phyloP scores from a whole-genome alignment of 1,140 invertebrate species.

The Calephelis virginiensis region DNA sequence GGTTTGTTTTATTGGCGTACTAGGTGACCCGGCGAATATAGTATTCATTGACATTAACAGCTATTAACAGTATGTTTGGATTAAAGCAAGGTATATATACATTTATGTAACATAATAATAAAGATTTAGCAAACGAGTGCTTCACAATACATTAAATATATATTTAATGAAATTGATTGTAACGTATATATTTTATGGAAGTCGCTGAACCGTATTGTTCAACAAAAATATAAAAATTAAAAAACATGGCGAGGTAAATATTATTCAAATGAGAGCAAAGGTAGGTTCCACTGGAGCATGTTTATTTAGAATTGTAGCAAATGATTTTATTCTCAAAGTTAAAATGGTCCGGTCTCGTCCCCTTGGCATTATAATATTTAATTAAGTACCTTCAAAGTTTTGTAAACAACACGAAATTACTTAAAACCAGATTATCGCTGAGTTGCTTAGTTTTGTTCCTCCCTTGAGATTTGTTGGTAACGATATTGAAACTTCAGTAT shows the following conservation, averaged over 20 bases:
- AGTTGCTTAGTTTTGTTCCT: conserved; percentile 13
- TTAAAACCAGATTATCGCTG: conserved; percentile 9
- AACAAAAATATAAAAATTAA: neutral
- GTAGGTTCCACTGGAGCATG: conserved; percentile 1
- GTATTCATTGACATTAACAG: neutral
- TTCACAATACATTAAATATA: too few relatives aligned
- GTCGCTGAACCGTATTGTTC: too few relatives aligned
- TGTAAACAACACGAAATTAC: conserved; percentile 16
- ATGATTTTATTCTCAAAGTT: conserved; percentile 6
- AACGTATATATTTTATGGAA: too few relatives aligned
- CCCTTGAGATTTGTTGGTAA: conserved; percentile 13
- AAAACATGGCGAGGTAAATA: neutral
- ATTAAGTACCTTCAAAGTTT: conserved; percentile 16
- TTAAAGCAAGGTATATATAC: too few relatives aligned
- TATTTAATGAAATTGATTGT: too few relatives aligned
- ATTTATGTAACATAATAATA: too few relatives aligned
- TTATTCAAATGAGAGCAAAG: neutral
- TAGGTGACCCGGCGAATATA: conserved; percentile 26
- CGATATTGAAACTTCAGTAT: conserved; percentile 12
- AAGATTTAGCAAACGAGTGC: too few relatives aligned
- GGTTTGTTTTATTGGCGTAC: neutral
- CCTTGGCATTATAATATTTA: conserved; percentile 17
- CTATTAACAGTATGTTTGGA: too few relatives aligned
- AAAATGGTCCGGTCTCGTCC: conserved; percentile 4
- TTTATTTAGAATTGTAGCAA: conserved; percentile 16